Conservation (phyloP, 2,888 invertebrate genomes). For the Agrotis clavis region DNA sequence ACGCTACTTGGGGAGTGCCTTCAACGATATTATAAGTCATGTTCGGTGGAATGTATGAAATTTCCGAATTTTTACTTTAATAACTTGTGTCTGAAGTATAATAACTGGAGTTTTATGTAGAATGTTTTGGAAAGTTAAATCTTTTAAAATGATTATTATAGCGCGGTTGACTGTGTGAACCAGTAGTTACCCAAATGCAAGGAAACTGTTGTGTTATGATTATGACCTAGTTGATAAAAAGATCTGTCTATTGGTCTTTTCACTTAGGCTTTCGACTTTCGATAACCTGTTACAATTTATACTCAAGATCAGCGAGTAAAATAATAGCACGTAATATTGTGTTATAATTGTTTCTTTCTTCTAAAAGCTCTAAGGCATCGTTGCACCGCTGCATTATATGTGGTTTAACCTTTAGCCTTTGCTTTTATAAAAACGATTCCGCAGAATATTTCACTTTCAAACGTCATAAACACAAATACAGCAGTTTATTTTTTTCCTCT, state of each 20-base stretch:
- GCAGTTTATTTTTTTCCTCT: conserved; percentile 11
- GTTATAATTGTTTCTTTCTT: neutral
- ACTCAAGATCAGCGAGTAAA: no score
- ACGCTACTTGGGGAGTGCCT: conserved; percentile 55
- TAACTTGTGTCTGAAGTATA: conserved; percentile 32
- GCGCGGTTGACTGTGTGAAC: neutral
- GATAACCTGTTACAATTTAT: no score
- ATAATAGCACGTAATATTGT: neutral
- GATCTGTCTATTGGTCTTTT: neutral
- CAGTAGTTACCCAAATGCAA: no score
- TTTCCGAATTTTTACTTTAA: conserved; percentile 63
- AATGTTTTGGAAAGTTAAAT: conserved; percentile 41
- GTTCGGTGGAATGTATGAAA: conserved; percentile 63
- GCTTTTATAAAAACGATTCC: neutral
- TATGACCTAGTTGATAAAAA: neutral
- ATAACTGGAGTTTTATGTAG: conserved; percentile 44
- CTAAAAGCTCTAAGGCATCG: neutral
- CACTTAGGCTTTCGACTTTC: no score
- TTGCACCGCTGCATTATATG: neutral
- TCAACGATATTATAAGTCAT: conserved; percentile 50
- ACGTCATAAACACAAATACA: neutral
- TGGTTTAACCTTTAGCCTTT: neutral
- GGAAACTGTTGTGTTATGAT: no score
- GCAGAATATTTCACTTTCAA: conserved; percentile 1
- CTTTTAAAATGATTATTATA: conserved; percentile 3